These are phyloP conservation scores for Chaetogeoica ovagalla DNA, from an alignment of 2,888 invertebrate species.

Conservation along the genomic window DNA sequence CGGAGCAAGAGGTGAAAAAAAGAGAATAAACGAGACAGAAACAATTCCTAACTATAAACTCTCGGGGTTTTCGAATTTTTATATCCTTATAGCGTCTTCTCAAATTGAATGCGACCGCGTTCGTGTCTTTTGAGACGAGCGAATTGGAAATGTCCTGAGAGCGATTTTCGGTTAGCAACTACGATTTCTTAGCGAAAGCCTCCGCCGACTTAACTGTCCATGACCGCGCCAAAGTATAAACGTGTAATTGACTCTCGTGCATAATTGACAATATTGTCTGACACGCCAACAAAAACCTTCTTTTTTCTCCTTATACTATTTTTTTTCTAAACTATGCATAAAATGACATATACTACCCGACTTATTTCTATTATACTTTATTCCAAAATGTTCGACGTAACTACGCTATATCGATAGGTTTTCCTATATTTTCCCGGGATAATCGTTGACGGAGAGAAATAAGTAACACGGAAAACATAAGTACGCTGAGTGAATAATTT, in stretches of 20 bases:
- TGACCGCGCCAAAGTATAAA: neutral
- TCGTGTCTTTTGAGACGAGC: neutral
- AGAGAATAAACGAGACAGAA: neutral
- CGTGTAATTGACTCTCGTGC: neutral
- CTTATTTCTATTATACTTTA: neutral
- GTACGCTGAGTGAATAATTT: no score
- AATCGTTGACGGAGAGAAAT: no score
- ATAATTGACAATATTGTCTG: slow-evolving; percentile 30
- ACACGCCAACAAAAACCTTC: slow-evolving; percentile 31
- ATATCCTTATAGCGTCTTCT: neutral
- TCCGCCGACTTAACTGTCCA: slow-evolving; percentile 19
- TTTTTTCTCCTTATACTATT: neutral
- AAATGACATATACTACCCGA: no score
- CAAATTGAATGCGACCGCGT: slow-evolving; percentile 29
- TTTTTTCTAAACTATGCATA: neutral
- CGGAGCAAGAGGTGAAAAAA: no score
- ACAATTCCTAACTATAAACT: slow-evolving; percentile 11
- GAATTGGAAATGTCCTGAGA: slow-evolving; percentile 6
- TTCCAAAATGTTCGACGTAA: neutral
- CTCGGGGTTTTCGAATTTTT: neutral
- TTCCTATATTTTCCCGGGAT: no score
- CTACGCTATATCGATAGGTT: neutral
- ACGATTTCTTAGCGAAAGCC: neutral
- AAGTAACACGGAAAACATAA: no score
- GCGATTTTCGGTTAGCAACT: slow-evolving; percentile 20